Evolutionary conservation across 2,888 invertebrate species (phyloP).

Genomic region (Lordiphosa andalusiaca): DNA sequence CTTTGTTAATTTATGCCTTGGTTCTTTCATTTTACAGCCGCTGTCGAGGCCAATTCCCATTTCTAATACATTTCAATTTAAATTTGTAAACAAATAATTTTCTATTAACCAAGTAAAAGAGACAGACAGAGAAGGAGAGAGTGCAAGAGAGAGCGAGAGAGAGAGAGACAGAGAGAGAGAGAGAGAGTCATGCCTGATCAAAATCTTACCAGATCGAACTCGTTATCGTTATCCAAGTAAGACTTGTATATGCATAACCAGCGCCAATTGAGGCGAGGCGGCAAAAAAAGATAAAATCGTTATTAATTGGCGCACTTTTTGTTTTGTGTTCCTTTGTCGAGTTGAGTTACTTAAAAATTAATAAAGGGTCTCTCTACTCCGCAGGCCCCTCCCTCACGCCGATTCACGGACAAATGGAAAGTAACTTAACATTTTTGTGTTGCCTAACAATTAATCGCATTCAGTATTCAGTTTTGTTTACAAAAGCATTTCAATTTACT

Average conservation of each 20-base stretch:
- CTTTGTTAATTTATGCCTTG: constrained; percentile 16
- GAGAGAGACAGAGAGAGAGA: constrained; percentile 5
- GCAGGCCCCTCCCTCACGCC: background rate
- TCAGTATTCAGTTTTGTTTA: constrained; percentile 26
- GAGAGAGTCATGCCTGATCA: constrained; percentile 35
- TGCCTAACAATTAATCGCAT: constrained; percentile 29
- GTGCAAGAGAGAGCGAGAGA: no score
- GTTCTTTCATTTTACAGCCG: constrained; percentile 2
- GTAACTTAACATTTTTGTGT: constrained; percentile 14
- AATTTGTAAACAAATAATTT: constrained; percentile 69
- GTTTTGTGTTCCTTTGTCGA: constrained; percentile 21
- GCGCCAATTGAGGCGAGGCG: constrained; percentile 51
- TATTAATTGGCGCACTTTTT: constrained; percentile 57
- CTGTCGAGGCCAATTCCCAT: constrained; percentile 33
- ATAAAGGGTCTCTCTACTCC: constrained; percentile 15
- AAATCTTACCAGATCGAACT: constrained; percentile 69
- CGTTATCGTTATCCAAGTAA: constrained; percentile 64
- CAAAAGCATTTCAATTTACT: constrained; percentile 29
- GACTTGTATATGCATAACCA: constrained; percentile 44
- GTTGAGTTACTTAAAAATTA: constrained; percentile 42
- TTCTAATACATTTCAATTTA: constrained; percentile 59
- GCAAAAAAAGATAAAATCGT: constrained; percentile 45
- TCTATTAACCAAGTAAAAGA: constrained; percentile 52
- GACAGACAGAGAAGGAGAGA: no score
- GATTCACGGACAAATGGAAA: constrained; percentile 6